Base-by-base conservation (phyloP, 2,797 vertebrate species). In the Siniperca scherzeri region DNA sequence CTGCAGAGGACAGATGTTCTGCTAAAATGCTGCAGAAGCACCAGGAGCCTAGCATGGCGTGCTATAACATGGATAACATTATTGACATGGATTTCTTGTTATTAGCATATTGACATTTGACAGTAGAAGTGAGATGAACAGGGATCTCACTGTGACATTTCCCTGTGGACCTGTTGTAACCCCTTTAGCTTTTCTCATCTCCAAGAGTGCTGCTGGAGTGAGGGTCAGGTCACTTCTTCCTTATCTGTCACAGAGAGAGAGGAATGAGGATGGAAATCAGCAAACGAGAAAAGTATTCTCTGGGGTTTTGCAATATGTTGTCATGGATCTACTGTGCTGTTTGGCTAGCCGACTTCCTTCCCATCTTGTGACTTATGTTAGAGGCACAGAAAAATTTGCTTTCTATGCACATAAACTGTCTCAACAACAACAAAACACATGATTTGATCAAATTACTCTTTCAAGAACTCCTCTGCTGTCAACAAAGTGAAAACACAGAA, bases 61-160 rank as follows among this genome's bases (percentile, higher is more conserved):
- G 82, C 60, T 73, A 2, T 70, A 70, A 78, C 48, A 44, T 17
- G 8, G 52, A 74, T 52, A 53, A 71, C 68, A 60, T 77, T 84
- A 88, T 83, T 84, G 84, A 81, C 89, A 77, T 14, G 61, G 68
- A 83, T 79, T 82, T 83, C 57, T 78, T 46, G 67, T 77, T 80
- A 93, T 94, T 91, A 91, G 81, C 88, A 90, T 89, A 65, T 69
- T 92, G 91, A 89, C 90, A 88, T 90, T 87, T 91, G 86, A 90
- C 85, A 85, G 80, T 2, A 66, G 89, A 74, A 57, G 60, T 70
- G 68, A 77, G 78, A 82, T 44, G 87, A 91, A 75, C 70, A 38
- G 82, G 66, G 81, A 88, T 83, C 81, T 78, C 78, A 44, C 74
- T 1, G 75, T 82, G 86, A 88, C 87, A 87, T 89, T 88, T 92